Percentiles rank a stretch among this genome's conserved stretches.
Evolutionary conservation across 2,113 vertebrate species (phyloP).

Genomic region (Marcusenius ussheri): DNA sequence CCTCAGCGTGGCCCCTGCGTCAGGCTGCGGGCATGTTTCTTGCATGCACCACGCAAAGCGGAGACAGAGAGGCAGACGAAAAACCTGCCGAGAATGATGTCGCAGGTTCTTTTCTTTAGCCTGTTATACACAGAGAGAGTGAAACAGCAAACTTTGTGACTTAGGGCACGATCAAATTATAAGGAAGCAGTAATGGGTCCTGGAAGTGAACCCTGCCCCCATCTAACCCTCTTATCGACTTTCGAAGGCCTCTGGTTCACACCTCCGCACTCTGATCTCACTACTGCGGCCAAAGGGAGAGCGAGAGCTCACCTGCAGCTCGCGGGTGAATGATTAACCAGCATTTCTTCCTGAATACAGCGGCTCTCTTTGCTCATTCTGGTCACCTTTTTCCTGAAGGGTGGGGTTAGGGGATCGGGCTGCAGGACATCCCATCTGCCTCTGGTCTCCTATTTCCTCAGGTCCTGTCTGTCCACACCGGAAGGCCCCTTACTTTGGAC

Average conservation of each 20-base stretch:
- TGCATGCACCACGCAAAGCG: neutral
- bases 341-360: neutral
- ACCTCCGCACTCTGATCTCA: neutral
- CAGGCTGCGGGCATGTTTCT: neutral
- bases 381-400: neutral
- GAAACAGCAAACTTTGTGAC: neutral
- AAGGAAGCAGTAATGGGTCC: neutral
- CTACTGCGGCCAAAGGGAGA: neutral
- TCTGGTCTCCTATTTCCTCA: neutral
- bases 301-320: neutral
- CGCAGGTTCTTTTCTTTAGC: neutral
- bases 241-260: neutral
- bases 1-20: no score
- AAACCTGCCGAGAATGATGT: neutral
- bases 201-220: neutral
- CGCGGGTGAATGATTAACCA: neutral
- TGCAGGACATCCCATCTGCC: neutral
- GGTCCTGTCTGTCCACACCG: neutral
- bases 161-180: neutral
- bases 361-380: neutral
- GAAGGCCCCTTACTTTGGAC: neutral
- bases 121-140: neutral
- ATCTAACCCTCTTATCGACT: neutral
- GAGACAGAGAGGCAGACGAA: neutral
- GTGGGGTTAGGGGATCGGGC: neutral